A percentile compares a stretch with the other conserved stretches of the same genome.
These are phyloP conservation scores for Tarsius wallacei DNA, from an alignment of 2,797 vertebrate genomes.

Conservation along the genomic window DNA sequence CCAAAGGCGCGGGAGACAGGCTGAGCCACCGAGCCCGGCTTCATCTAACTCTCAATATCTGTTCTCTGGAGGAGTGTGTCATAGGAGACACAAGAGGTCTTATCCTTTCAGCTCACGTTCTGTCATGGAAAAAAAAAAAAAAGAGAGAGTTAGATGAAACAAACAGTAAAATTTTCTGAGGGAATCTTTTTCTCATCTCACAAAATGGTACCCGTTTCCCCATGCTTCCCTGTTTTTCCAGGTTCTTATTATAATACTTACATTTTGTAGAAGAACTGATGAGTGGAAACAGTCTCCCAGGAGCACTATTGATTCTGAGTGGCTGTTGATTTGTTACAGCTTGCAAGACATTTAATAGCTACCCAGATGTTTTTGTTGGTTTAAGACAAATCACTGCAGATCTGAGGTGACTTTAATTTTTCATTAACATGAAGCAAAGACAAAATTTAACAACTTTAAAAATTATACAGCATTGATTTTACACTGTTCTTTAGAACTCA, in stretches of 20 bases:
- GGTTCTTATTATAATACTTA: constrained; percentile 45
- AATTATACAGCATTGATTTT: constrained; percentile 12
- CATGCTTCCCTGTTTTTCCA: constrained; percentile 5
- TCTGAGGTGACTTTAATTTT: constrained; percentile 68
- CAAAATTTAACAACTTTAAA: constrained; percentile 46
- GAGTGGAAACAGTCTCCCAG: constrained; percentile 55
- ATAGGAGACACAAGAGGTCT: neutral
- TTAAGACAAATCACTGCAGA: constrained; percentile 73
- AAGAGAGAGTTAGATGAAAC: neutral
- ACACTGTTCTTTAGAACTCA: constrained; percentile 39
- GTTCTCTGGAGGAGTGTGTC: neutral
- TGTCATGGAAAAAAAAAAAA: neutral
- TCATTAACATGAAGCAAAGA: constrained; percentile 60
- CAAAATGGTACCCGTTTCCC: neutral
- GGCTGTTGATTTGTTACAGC: constrained; percentile 71
- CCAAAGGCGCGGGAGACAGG: no score
- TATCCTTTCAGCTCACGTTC: neutral
- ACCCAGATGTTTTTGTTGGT: constrained; percentile 72
- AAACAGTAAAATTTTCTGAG: neutral
- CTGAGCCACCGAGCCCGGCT: no score
- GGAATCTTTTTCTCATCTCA: neutral
- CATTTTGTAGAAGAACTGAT: constrained; percentile 56
- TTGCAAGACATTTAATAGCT: constrained; percentile 72
- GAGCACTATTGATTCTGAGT: constrained; percentile 70
- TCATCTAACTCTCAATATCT: neutral